A percentile compares a stretch with the other conserved stretches of the same genome.
Conservation (phyloP, 1,140 invertebrate genomes). For the Lethrus apterus region DNA sequence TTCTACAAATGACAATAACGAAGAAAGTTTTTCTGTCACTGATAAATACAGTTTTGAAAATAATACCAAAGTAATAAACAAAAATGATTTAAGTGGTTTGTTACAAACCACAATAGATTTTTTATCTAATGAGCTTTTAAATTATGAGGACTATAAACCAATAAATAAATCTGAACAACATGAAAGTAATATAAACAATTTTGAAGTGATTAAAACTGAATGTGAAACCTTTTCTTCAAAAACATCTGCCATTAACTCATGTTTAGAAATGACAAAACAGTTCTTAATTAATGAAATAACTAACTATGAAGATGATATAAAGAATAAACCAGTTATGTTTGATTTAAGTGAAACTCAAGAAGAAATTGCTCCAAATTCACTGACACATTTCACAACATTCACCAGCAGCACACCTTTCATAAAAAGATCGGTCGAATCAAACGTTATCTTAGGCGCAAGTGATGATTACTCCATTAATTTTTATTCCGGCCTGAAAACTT, state of each 20-base stretch:
- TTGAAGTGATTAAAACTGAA: neutral
- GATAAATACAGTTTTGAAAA: no score
- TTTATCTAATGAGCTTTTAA: slow-evolving; percentile 3
- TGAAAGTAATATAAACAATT: neutral
- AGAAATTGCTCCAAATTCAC: slow-evolving; percentile 27
- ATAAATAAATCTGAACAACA: neutral
- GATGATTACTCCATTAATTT: slow-evolving; percentile 11
- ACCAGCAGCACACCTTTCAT: slow-evolving; percentile 28
- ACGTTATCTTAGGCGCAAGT: slow-evolving; percentile 15
- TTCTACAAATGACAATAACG: no score
- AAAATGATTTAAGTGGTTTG: no score
- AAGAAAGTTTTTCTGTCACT: no score
- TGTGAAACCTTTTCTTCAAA: neutral
- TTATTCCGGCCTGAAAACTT: slow-evolving; percentile 3
- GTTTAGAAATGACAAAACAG: neutral
- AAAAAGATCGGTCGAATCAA: slow-evolving; percentile 11
- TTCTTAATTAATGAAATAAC: neutral
- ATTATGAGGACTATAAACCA: neutral
- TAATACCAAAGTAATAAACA: no score
- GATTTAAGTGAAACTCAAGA: slow-evolving; percentile 31
- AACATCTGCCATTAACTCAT: neutral
- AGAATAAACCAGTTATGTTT: slow-evolving; percentile 21
- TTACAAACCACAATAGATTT: no score
- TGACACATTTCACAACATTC: slow-evolving; percentile 25
- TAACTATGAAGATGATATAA: neutral